Percentiles rank a stretch among this genome's conserved stretches.
These are phyloP conservation scores for Pyrgus malvae DNA, from an alignment of 2,888 invertebrate genomes.

Conservation along the genomic window DNA sequence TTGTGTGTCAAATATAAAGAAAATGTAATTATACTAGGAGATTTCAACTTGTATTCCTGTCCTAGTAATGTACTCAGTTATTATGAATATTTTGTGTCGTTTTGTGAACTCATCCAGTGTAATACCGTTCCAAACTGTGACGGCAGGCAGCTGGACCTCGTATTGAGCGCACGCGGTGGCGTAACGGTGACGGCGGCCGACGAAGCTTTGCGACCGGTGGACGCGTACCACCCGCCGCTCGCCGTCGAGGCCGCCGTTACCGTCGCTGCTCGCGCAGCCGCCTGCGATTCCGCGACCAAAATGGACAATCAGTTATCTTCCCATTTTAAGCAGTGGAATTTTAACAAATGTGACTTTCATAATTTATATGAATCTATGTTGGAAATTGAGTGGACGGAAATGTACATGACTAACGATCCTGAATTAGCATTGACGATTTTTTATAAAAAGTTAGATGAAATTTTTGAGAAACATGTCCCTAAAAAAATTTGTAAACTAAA, in stretches of 20 bases:
- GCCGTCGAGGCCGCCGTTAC: neutral
- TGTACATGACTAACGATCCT: slow-evolving; percentile 13
- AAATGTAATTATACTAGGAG: slow-evolving; percentile 25
- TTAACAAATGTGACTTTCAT: slow-evolving; percentile 30
- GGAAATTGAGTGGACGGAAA: slow-evolving; percentile 25
- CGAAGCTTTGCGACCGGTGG: slow-evolving; percentile 29
- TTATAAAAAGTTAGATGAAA: slow-evolving; percentile 25
- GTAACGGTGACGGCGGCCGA: slow-evolving; percentile 23
- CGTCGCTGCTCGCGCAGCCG: neutral
- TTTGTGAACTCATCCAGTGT: slow-evolving; percentile 32
- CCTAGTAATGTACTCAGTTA: slow-evolving; percentile 18
- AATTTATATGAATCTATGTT: slow-evolving; percentile 19
- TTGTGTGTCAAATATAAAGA: slow-evolving; percentile 17
- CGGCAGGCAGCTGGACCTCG: neutral
- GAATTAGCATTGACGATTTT: slow-evolving; percentile 20
- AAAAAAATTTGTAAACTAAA: slow-evolving; percentile 20
- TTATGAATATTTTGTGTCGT: slow-evolving; percentile 33
- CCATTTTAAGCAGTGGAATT: slow-evolving; percentile 30
- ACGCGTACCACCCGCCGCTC: slow-evolving; percentile 30
- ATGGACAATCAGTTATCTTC: neutral
- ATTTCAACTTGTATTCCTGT: slow-evolving; percentile 30
- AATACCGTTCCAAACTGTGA: slow-evolving; percentile 31
- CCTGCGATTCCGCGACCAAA: neutral
- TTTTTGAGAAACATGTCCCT: slow-evolving; percentile 27
- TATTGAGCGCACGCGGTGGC: neutral